These are phyloP conservation scores for Chelmon rostratus DNA, from an alignment of 2,797 vertebrate genomes.

Conservation along the genomic window DNA sequence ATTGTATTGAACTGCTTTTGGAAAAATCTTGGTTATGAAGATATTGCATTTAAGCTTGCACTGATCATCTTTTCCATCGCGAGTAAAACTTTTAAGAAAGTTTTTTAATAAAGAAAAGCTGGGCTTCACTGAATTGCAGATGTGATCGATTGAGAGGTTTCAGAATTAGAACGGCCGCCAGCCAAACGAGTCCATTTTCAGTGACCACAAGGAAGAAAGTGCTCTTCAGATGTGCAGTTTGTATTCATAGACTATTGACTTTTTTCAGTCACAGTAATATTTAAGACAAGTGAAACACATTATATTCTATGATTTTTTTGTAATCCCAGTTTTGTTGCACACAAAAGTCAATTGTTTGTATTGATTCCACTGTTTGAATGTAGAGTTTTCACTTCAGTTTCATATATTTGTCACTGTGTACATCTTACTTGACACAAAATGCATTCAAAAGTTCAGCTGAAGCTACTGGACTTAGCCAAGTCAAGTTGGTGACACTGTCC, in stretches of 20 bases:
- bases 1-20: not conserved
- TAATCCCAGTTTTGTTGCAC: not conserved
- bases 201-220: not conserved
- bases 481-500: not conserved
- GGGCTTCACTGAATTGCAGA: not conserved
- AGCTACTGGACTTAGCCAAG: not conserved
- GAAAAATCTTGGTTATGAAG: slow-evolving; percentile 5
- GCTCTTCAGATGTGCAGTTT: not conserved
- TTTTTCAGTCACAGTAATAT: not conserved
- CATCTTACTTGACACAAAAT: not conserved
- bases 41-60: not conserved
- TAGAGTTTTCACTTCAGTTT: not conserved
- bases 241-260: not conserved
- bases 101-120: slow-evolving; percentile 12
- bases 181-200: not conserved
- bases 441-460: not conserved
- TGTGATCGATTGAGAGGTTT: not conserved
- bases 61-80: not conserved
- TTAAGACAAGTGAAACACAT: not conserved
- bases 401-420: not conserved
- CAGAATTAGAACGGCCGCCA: not conserved
- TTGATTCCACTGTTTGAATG: not conserved
- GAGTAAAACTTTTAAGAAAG: not conserved
- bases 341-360: not conserved
- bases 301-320: not conserved